These are phyloP conservation scores for Egretta garzetta DNA, from an alignment of 2,113 vertebrate genomes.

Conservation along the genomic window DNA sequence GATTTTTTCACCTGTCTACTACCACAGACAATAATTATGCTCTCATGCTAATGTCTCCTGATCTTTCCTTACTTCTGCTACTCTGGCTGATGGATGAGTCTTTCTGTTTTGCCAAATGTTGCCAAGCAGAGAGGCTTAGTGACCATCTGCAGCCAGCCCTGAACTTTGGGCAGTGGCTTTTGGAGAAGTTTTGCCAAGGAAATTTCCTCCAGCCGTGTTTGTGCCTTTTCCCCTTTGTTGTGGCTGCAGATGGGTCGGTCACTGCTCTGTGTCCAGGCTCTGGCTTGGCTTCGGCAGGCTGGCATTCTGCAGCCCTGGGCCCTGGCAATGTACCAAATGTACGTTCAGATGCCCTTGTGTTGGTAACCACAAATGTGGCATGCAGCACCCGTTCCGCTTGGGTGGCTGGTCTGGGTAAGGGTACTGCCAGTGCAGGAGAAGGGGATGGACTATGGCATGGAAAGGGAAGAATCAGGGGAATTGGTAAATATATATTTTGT, in stretches of 20 bases:
- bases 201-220: background rate
- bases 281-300: background rate
- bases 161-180: background rate
- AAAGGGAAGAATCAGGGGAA: background rate
- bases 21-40: fast-evolving
- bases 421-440: background rate
- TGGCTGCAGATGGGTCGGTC: background rate
- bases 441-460: background rate
- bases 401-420: background rate
- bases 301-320: background rate
- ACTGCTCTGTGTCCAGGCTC: background rate
- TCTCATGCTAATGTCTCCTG: background rate
- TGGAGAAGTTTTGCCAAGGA: background rate
- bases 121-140: background rate
- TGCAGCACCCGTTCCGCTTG: background rate
- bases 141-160: background rate
- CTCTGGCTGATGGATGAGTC: background rate
- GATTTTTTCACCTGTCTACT: background rate
- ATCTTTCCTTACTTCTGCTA: background rate
- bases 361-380: background rate
- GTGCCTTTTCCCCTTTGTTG: background rate
- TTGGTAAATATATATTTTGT: background rate
- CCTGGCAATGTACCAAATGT: background rate
- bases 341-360: background rate
- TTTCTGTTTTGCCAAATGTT: background rate